Percentiles rank a stretch among this genome's conserved stretches.
Conservation (phyloP, 2,797 vertebrate species). For the Alauda arvensis region DNA sequence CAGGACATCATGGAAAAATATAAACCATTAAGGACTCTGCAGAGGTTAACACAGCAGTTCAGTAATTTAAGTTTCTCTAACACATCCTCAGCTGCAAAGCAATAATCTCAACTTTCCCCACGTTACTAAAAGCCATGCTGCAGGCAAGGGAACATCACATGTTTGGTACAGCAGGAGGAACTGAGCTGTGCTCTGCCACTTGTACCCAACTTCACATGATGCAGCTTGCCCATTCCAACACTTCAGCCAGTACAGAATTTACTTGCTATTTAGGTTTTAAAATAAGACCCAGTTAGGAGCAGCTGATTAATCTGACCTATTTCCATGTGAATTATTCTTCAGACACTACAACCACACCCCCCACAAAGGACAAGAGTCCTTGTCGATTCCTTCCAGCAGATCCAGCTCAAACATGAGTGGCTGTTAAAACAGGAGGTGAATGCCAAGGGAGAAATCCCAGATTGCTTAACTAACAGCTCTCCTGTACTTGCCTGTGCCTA, state of each 20-base stretch:
- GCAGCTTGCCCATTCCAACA: background rate
- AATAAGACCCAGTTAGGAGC: background rate
- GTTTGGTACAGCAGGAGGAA: background rate
- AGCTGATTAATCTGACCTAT: background rate
- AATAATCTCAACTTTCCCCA: background rate
- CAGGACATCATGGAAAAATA: background rate
- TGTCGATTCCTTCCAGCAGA: background rate
- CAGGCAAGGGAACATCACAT: background rate
- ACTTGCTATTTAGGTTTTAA: background rate
- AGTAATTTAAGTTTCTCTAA: background rate
- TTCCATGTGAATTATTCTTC: background rate
- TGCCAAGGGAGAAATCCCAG: background rate
- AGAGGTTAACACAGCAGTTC: background rate
- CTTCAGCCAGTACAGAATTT: background rate
- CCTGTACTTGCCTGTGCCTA: background rate
- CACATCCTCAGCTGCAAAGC: background rate
- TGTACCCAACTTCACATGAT: background rate
- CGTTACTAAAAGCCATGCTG: background rate
- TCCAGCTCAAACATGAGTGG: background rate
- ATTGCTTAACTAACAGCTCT: background rate
- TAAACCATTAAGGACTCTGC: background rate
- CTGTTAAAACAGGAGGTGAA: background rate
- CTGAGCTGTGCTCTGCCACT: background rate
- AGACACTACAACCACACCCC: background rate
- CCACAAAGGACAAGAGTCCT: background rate